Evolutionary conservation across 2,888 invertebrate species (phyloP).

Genomic region (Slavum lentiscoides): DNA sequence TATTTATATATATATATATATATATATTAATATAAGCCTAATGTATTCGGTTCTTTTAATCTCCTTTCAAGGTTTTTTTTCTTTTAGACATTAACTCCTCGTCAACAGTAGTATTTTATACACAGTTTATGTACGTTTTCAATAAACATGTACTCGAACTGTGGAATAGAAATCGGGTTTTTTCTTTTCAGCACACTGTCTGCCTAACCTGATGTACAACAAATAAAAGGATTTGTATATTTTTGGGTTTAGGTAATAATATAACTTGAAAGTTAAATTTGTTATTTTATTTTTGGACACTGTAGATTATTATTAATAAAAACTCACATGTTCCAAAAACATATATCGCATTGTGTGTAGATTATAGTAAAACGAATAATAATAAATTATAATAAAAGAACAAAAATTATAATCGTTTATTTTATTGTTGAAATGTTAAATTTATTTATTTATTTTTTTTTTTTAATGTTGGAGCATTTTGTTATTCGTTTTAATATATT

Average conservation of each 20-base stretch:
- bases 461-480: not conserved
- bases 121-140: conserved; percentile 13
- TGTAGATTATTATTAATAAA: conserved; percentile 16
- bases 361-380: not conserved
- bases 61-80: conserved; percentile 27
- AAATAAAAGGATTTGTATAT: conserved; percentile 36
- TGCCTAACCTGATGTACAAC: conserved; percentile 25
- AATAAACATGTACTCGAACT: conserved; percentile 21
- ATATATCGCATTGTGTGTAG: conserved; percentile 1
- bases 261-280: conserved; percentile 14
- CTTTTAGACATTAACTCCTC: not conserved
- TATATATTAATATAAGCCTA: not conserved
- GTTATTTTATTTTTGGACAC: conserved; percentile 8
- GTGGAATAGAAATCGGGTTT: conserved; percentile 34
- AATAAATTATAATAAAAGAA: not conserved
- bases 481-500: not conserved
- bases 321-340: conserved; percentile 25
- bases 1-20: not conserved
- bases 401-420: not conserved
- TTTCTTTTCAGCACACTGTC: conserved; percentile 31
- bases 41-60: conserved; percentile 27
- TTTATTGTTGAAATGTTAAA: not conserved
- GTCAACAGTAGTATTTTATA: not conserved
- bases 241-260: conserved; percentile 32
- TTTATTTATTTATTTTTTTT: not conserved